Evolutionary conservation across 2,113 vertebrate species (phyloP).

Genomic region (Sander lucioperca): DNA sequence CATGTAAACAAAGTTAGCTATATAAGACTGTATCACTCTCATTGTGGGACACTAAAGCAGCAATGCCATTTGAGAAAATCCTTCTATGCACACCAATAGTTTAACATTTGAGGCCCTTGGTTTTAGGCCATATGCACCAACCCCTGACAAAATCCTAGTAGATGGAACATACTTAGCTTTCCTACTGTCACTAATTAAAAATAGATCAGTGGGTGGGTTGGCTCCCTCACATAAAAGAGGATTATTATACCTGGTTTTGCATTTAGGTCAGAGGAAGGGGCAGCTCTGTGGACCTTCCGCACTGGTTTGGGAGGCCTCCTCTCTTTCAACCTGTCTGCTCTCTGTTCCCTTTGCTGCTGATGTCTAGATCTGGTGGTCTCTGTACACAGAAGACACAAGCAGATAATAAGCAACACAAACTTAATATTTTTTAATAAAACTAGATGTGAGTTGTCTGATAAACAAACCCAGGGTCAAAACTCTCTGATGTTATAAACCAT

Average conservation of each 20-base stretch:
- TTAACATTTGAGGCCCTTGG: conserved; percentile 3
- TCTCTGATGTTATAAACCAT: not conserved
- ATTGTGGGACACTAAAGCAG: not conserved
- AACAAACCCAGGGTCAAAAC: not conserved
- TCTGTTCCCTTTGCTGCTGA: conserved; percentile 79
- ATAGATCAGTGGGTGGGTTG: conserved; percentile 33
- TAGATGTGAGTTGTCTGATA: not conserved
- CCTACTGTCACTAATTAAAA: conserved; percentile 52
- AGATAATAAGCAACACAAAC: not conserved
- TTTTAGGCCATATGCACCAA: conserved; percentile 16
- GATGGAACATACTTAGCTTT: conserved; percentile 49
- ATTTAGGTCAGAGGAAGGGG: conserved; percentile 82
- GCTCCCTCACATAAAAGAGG: conserved; percentile 40
- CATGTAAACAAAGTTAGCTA: not conserved
- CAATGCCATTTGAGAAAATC: conserved; percentile 1
- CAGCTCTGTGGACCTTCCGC: conserved; percentile 90
- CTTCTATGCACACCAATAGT: not conserved
- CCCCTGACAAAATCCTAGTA: conserved; percentile 21
- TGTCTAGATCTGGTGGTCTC: conserved; percentile 75
- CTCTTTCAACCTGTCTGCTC: conserved; percentile 84
- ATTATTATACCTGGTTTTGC: conserved; percentile 87
- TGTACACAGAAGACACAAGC: conserved; percentile 38
- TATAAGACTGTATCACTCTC: not conserved
- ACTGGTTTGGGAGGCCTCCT: conserved; percentile 87
- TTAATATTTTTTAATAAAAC: not conserved